Evolutionary conservation across 23 tunicate genomes (phyloP), one percentile per base, ranked within the genome.

Genomic region (Ciona savignyi): DNA sequence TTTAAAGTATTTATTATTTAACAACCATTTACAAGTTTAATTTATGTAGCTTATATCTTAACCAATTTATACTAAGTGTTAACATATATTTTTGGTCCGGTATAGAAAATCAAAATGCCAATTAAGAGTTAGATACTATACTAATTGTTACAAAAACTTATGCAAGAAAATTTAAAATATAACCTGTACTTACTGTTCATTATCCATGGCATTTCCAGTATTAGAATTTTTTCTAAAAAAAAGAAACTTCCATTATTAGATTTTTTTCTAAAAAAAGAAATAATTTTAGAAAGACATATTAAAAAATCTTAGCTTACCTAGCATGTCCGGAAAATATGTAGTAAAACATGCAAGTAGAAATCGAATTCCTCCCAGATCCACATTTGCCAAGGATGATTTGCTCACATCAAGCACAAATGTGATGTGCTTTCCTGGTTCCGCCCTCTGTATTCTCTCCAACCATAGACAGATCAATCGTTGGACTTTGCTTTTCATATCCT

Each of bases 191-290:
- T 65, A 91, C 97, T 85, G 62, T 91, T 91, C 97, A 91, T 84
- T 35, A 91, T 91, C 97, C 97, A 91, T 0, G 97, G 97, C 91
- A 91, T 81, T 68, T 91, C 97, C 49, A 84, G 72, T 65, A 91
- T 91, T 25, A 91, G 42, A 33, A 91, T 85, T 76, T 72, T 75
- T 66, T 85, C 97, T 91, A 77, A 32, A 91, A 84, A 27, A 83
- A n/a, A n/a, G n/a, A n/a, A 72, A n/a, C n/a, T n/a, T n/a, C n/a
- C n/a, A n/a, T n/a, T n/a, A n/a, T n/a, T n/a, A n/a, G n/a, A n/a
- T n/a, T n/a, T n/a, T n/a, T n/a, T n/a, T n/a, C n/a, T n/a, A n/a
- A n/a, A n/a, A 63, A 42, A 30, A 67, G 25, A 66, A 4, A 25
- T 29, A n/a, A n/a, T n/a, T n/a, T n/a, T n/a, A n/a, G n/a, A n/a